phyloP scores from a whole-genome alignment of 2,113 vertebrate genomes.

The Ctenomys sociabilis region DNA sequence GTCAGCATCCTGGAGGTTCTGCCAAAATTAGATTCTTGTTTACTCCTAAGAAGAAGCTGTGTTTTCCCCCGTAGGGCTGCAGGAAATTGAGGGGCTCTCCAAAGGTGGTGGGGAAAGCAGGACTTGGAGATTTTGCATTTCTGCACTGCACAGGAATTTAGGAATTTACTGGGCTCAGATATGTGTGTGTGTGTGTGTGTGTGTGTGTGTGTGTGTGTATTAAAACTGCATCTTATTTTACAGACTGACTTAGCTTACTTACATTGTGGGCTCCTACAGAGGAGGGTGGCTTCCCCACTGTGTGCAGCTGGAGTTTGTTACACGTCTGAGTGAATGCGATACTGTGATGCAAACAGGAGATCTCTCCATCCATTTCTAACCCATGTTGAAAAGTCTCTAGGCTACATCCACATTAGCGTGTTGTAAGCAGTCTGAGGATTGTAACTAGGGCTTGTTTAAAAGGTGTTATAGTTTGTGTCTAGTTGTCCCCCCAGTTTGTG shows the following conservation, averaged over 20 bases:
- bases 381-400: constrained; percentile 53
- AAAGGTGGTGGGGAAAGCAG: not conserved
- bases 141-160: not conserved
- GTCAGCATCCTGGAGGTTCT: constrained; percentile 63
- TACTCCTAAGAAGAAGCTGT: constrained; percentile 66
- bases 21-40: constrained; percentile 76
- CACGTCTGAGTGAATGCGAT: not conserved
- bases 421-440: constrained; percentile 14
- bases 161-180: not conserved
- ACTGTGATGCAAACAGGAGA: not conserved
- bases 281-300: not conserved
- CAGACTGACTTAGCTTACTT: not conserved
- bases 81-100: not conserved
- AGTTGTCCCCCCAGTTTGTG: no score
- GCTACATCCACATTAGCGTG: not conserved
- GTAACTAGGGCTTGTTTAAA: constrained; percentile 47
- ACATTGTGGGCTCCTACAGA: not conserved
- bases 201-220: not conserved
- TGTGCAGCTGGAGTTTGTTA: not conserved
- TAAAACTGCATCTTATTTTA: constrained; percentile 50
- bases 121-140: constrained; percentile 28
- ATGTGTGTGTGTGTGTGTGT: not conserved
- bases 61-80: not conserved
- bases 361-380: not conserved
- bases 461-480: not conserved